phyloP scores from a whole-genome alignment of 1,140 invertebrate genomes.

The Drosophila mayri region DNA sequence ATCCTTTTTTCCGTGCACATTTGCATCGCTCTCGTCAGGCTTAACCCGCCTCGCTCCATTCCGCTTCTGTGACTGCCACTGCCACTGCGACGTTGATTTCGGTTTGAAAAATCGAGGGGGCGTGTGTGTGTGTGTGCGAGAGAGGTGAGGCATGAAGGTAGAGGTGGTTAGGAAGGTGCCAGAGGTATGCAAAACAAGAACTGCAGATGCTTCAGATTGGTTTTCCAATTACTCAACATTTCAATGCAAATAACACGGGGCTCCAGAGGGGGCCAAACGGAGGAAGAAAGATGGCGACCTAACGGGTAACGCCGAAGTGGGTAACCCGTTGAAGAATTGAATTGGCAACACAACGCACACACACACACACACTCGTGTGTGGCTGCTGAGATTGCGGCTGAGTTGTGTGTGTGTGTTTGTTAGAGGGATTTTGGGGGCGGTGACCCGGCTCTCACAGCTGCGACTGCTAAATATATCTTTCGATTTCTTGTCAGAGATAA shows the following conservation, averaged over 20 bases:
- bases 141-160: neutral
- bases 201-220: constrained; percentile 81
- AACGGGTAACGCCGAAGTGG: constrained; percentile 44
- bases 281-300: constrained; percentile 43
- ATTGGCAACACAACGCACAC: constrained; percentile 36
- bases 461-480: constrained; percentile 53
- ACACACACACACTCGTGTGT: constrained; percentile 20
- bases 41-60: constrained; percentile 5
- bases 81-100: constrained; percentile 44
- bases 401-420: constrained; percentile 1
- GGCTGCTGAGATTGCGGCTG: constrained; percentile 33
- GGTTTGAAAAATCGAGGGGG: constrained; percentile 51
- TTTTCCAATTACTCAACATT: constrained; percentile 83
- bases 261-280: neutral
- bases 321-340: constrained; percentile 48
- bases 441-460: constrained; percentile 42
- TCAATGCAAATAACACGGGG: constrained; percentile 74
- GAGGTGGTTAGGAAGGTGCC: constrained; percentile 41
- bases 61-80: constrained; percentile 27
- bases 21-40: constrained; percentile 1
- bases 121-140: neutral
- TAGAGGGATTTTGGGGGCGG: constrained; percentile 24
- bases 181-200: constrained; percentile 78
- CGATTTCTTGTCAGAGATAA: constrained; percentile 75
- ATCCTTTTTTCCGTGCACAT: neutral